These are phyloP conservation scores for Parauchenoglanis ngamensis DNA, from an alignment of 2,797 vertebrate genomes.

Conservation along the genomic window DNA sequence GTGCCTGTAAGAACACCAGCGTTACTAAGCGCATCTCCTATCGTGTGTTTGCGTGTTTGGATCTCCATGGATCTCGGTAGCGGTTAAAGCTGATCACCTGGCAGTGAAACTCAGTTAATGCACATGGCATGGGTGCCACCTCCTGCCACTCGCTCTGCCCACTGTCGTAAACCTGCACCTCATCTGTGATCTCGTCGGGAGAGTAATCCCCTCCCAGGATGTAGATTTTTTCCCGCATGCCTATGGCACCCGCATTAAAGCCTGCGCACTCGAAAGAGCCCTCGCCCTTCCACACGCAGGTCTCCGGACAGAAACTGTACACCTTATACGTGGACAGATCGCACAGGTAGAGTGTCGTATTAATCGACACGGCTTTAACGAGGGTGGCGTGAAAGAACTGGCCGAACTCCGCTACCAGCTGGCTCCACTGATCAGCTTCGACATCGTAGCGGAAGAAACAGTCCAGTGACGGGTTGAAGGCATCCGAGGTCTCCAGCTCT, in stretches of 20 bases:
- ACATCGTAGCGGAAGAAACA: slow-evolving; percentile 92
- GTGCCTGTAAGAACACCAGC: background rate
- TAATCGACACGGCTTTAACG: slow-evolving; percentile 90
- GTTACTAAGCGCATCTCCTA: background rate
- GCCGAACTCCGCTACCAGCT: slow-evolving; percentile 92
- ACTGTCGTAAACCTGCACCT: slow-evolving; percentile 92
- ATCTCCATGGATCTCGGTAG: slow-evolving; percentile 89
- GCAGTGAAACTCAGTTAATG: slow-evolving; percentile 96
- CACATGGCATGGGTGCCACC: slow-evolving; percentile 90
- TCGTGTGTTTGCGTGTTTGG: slow-evolving; percentile 54
- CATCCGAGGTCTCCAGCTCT: slow-evolving; percentile 89
- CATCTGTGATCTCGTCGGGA: slow-evolving; percentile 94
- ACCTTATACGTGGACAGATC: slow-evolving; percentile 97
- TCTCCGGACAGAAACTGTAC: slow-evolving; percentile 95
- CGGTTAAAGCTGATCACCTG: slow-evolving; percentile 92
- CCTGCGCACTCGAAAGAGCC: slow-evolving; percentile 96
- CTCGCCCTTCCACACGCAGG: slow-evolving; percentile 90
- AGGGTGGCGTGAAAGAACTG: slow-evolving; percentile 95
- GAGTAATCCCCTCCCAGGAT: slow-evolving; percentile 97
- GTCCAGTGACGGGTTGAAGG: slow-evolving; percentile 94
- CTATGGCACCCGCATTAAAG: slow-evolving; percentile 95
- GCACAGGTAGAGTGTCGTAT: slow-evolving; percentile 88
- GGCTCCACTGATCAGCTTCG: slow-evolving; percentile 89
- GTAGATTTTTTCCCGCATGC: slow-evolving; percentile 90
- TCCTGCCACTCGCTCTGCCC: slow-evolving; percentile 93